A percentile compares a stretch with the other conserved stretches of the same genome.
Evolutionary conservation across 2,888 invertebrate species (phyloP).

Genomic region (Lithophane semibrunnea): DNA sequence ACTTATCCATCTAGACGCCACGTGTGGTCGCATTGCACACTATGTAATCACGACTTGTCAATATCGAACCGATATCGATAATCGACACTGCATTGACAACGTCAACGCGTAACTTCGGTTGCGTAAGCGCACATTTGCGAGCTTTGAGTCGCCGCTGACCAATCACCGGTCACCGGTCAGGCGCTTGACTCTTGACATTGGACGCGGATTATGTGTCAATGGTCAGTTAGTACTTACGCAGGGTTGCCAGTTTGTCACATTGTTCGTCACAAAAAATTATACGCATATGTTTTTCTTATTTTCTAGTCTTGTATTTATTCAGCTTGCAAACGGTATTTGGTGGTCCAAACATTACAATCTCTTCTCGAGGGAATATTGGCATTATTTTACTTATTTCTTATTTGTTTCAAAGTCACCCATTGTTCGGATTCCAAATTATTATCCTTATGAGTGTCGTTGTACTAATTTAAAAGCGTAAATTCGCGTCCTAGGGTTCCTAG

Average conservation of each 20-base stretch:
- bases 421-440: background rate
- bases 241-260: slow-evolving; percentile 32
- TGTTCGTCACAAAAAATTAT: too few species aligned
- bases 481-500: background rate
- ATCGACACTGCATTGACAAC: slow-evolving; percentile 69
- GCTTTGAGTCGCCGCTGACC: slow-evolving; percentile 67
- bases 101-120: slow-evolving; percentile 63
- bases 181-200: slow-evolving; percentile 78
- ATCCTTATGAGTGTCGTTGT: too few species aligned
- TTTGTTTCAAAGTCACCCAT: background rate
- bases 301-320: background rate
- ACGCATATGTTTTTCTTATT: too few species aligned
- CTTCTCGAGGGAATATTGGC: background rate
- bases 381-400: background rate
- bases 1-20: slow-evolving; percentile 47
- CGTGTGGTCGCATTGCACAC: slow-evolving; percentile 76
- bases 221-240: slow-evolving; percentile 41
- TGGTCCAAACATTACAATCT: too few species aligned
- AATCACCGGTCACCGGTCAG: slow-evolving; percentile 57
- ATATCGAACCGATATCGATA: slow-evolving; percentile 67
- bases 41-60: slow-evolving; percentile 69
- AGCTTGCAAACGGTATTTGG: background rate
- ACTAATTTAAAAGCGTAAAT: too few species aligned
- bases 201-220: slow-evolving; percentile 71
- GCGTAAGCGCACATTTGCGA: slow-evolving; percentile 77